Evolutionary conservation across 2,113 vertebrate species (phyloP), one percentile per base, ranked within the genome.

Genomic region (Chlorocebus sabaeus): DNA sequence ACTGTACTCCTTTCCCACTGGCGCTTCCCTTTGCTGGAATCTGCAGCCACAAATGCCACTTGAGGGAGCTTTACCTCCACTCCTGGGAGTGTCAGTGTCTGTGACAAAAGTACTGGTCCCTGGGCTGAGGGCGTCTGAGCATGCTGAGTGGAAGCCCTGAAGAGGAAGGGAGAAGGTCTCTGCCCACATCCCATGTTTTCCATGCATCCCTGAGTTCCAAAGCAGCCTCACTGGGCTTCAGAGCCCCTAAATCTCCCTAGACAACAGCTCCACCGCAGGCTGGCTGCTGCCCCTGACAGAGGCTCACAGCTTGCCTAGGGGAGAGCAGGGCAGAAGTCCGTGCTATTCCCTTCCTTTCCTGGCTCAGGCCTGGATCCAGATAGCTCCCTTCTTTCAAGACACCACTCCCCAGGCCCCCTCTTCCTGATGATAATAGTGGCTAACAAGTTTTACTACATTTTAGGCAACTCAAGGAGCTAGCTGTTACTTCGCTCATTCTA

Each of bases 251-350:
- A 35, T 16, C 30, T n/a, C 80, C 25, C 38, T 30, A 48, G 38
- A 7, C 9, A 38, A 57, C 8, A 13, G 17, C 45, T 48, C 9
- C 18, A 68, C 35, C 38, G 5, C 17, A 35, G 75, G 22, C 75
- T 48, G 23, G 22, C 20, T 8, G 7, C 45, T 11, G 27, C 43
- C 13, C 25, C 23, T 8, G 9, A 16, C 1, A 0, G 48, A 8
- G 38, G 48, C 43, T 55, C 12, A 9, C 22, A 9, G 20, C 45
- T 80, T 55, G 75, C 17, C 6, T 11, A 4, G 13, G 20, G 45
- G 32, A 2, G 25, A 30, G 43, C 38, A 7, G 8, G 13, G 55
- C 61, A 8, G 1, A 1, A 1, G 3, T 25, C 3, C 30, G 30
- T 89, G 40, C 38, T 43, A 18, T n/a, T 93, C 27, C 83, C 23